Evolutionary conservation across 2,113 vertebrate species (phyloP).

Genomic region (Oryzias woworae): DNA sequence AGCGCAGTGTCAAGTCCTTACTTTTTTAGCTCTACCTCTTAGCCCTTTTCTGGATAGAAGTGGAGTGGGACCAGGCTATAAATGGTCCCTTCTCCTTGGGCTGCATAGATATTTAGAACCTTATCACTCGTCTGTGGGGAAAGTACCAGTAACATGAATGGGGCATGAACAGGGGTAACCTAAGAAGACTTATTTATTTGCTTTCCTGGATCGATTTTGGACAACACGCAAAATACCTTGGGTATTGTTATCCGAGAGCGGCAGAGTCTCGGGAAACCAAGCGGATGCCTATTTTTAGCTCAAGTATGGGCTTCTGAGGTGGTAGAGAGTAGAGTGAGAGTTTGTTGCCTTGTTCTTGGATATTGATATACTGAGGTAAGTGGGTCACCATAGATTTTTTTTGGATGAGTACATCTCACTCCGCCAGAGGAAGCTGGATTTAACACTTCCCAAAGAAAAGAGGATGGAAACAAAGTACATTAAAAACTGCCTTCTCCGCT

Average conservation of each 20-base stretch:
- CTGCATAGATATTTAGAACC: constrained; percentile 29
- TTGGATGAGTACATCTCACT: constrained; percentile 41
- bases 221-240: constrained; percentile 20
- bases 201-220: constrained; percentile 33
- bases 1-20: too few relatives aligned
- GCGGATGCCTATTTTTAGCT: constrained; percentile 61
- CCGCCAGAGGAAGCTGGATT: constrained; percentile 47
- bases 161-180: neutral
- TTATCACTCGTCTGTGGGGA: constrained; percentile 10
- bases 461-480: constrained; percentile 49
- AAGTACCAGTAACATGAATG: constrained; percentile 16
- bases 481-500: constrained; percentile 21
- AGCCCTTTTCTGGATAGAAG: too few relatives aligned
- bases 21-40: too few relatives aligned
- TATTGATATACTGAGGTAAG: constrained; percentile 62
- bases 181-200: neutral
- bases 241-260: constrained; percentile 50
- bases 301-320: constrained; percentile 41
- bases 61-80: too few relatives aligned
- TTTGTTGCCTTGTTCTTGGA: constrained; percentile 37
- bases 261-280: constrained; percentile 27
- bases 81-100: neutral
- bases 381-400: constrained; percentile 66
- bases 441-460: constrained; percentile 44
- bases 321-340: constrained; percentile 20